Percentiles rank a stretch among this genome's conserved stretches.
These are phyloP conservation scores for Aphidius gifuensis DNA, from an alignment of 1,140 invertebrate species.

Conservation along the genomic window DNA sequence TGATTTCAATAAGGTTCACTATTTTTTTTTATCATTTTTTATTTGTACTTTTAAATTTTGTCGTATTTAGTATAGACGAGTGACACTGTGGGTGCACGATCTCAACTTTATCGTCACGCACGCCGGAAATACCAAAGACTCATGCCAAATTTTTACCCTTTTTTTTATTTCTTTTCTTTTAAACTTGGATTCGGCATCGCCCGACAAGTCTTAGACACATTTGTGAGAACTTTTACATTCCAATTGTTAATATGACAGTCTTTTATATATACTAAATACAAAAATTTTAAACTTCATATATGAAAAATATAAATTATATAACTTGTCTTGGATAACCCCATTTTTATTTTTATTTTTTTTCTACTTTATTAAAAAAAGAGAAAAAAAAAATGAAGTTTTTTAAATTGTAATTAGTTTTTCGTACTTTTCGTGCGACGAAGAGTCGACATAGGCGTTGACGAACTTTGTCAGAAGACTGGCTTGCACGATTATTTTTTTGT, in stretches of 20 bases:
- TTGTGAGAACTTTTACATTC: conserved; percentile 1
- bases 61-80: conserved; percentile 28
- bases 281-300: too few relatives aligned
- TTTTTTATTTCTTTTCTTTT: conserved; percentile 7
- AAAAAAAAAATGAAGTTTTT: conserved; percentile 1
- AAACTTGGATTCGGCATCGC: neutral
- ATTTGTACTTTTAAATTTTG: neutral
- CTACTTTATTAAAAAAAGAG: neutral
- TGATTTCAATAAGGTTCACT: neutral
- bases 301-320: too few relatives aligned
- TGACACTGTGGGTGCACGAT: conserved; percentile 30
- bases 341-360: too few relatives aligned
- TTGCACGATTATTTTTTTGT: neutral
- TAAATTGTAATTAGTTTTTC: conserved; percentile 50
- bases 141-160: neutral
- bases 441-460: conserved; percentile 38
- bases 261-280: neutral
- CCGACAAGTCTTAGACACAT: neutral
- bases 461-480: conserved; percentile 8
- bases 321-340: too few relatives aligned
- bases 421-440: conserved; percentile 43
- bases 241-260: neutral
- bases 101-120: neutral
- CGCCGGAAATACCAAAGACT: conserved; percentile 6
- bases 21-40: conserved; percentile 11